Evolutionary conservation across 2,797 vertebrate species (phyloP).

Genomic region (Crypturellus tataupa): DNA sequence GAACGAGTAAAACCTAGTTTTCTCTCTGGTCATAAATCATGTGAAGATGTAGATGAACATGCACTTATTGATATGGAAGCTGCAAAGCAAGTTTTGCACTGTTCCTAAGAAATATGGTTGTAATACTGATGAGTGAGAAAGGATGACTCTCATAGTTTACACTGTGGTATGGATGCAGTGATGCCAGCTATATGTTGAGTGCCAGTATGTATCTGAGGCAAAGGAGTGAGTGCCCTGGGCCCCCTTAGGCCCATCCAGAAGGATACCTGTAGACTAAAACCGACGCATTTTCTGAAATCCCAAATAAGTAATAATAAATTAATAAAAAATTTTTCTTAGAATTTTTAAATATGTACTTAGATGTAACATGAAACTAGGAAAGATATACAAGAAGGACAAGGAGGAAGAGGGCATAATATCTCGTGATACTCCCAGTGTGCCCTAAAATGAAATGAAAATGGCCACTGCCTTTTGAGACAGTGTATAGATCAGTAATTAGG

Average conservation of each 20-base stretch:
- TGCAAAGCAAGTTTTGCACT: background rate
- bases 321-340: background rate
- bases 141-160: background rate
- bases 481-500: background rate
- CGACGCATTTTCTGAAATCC: background rate
- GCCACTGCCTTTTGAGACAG: background rate
- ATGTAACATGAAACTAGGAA: background rate
- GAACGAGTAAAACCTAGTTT: background rate
- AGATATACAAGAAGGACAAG: background rate
- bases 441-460: background rate
- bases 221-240: background rate
- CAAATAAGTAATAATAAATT: background rate
- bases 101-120: background rate
- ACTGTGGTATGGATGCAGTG: background rate
- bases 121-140: background rate
- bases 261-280: background rate
- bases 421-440: background rate
- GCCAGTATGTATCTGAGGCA: fast-evolving
- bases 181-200: background rate
- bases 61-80: background rate
- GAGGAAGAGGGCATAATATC: background rate
- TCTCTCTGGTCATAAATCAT: background rate
- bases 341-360: background rate
- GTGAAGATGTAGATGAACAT: background rate
- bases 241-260: background rate